Evolutionary conservation across 1,140 invertebrate species (phyloP).

Genomic region (Papilio polytes): DNA sequence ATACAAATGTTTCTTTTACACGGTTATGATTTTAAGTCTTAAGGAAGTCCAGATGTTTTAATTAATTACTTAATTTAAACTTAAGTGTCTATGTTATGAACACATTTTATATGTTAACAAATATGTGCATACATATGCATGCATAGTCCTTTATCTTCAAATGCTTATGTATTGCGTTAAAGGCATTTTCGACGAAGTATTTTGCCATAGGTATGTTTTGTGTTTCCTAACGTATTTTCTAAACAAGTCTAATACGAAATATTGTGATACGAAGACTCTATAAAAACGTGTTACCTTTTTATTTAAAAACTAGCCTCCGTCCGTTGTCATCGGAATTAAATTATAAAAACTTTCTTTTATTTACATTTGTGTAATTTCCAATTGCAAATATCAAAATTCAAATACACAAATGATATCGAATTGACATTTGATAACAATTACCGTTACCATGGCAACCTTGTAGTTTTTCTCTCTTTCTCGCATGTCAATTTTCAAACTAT

Average conservation of each 20-base stretch:
- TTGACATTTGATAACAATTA: too few relatives aligned
- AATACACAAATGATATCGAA: too few relatives aligned
- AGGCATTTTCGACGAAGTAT: constrained; percentile 3
- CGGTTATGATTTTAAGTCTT: not conserved
- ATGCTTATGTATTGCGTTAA: not conserved
- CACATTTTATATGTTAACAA: not conserved
- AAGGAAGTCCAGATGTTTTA: not conserved
- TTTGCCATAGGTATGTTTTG: not conserved
- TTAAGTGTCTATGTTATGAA: not conserved
- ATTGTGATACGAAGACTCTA: not conserved
- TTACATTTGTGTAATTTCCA: too few relatives aligned
- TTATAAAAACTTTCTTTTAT: too few relatives aligned
- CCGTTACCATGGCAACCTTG: too few relatives aligned
- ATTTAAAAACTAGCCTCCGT: too few relatives aligned
- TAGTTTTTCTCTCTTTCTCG: too few relatives aligned
- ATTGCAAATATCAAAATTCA: too few relatives aligned
- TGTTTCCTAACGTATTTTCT: not conserved
- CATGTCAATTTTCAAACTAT: too few relatives aligned
- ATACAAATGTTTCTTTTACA: not conserved
- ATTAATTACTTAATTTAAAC: not conserved
- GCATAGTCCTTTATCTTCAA: not conserved
- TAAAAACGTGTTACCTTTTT: too few relatives aligned
- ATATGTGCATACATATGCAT: not conserved
- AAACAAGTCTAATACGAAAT: not conserved
- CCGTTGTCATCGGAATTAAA: too few relatives aligned